These are phyloP conservation scores for Bombus picipes DNA, from an alignment of 1,140 invertebrate species.

Conservation along the genomic window DNA sequence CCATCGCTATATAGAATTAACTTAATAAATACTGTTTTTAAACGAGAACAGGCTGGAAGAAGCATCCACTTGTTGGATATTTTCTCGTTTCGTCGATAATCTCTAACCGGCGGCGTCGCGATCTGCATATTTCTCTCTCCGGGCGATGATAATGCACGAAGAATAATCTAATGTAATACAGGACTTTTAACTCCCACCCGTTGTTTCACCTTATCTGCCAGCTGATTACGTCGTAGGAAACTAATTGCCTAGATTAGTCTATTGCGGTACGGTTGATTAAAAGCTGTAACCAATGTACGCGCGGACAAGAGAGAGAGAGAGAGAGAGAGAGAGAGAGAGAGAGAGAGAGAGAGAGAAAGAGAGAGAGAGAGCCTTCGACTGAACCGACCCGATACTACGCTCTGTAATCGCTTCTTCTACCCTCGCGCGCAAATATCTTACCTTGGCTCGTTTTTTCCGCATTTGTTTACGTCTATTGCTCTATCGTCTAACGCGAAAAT, in stretches of 20 bases:
- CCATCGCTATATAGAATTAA: neutral
- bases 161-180: constrained; percentile 49
- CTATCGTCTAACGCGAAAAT: neutral
- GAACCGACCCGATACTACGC: neutral
- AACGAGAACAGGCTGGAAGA: neutral
- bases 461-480: neutral
- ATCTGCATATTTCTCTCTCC: constrained; percentile 35
- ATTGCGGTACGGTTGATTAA: constrained; percentile 52
- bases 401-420: neutral
- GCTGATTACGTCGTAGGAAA: constrained; percentile 45
- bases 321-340: neutral
- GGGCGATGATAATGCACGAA: constrained; percentile 38
- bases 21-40: neutral
- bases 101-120: neutral
- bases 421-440: neutral
- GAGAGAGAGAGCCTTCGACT: neutral
- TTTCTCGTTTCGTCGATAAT: constrained; percentile 24
- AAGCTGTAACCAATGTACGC: constrained; percentile 31
- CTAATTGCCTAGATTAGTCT: constrained; percentile 56
- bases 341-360: neutral
- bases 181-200: constrained; percentile 49
- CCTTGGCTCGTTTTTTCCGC: neutral
- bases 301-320: neutral
- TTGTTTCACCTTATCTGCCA: constrained; percentile 45
- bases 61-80: neutral